A percentile compares a stretch with the other conserved stretches of the same genome.
Conservation (phyloP, 2,797 vertebrate genomes). For the Myotis planiceps region DNA sequence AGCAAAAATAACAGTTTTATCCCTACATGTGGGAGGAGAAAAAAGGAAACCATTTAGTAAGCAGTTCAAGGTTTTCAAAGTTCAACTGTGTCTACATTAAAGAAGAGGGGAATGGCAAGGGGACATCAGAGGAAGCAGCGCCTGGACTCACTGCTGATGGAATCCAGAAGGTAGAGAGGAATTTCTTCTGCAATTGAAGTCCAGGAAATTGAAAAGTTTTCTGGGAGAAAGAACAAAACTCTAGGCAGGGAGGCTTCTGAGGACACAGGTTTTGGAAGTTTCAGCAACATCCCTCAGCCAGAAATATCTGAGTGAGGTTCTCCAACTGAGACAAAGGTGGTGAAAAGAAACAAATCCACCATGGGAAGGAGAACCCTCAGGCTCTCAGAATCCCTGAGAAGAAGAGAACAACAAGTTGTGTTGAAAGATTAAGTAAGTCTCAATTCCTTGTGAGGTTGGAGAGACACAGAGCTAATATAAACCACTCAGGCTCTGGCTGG, state of each 20-base stretch:
- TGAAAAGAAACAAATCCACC: neutral
- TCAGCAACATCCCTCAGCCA: neutral
- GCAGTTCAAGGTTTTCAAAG: slow-evolving; percentile 24
- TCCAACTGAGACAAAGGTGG: neutral
- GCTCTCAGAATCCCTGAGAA: neutral
- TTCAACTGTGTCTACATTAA: neutral
- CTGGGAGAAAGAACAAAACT: neutral
- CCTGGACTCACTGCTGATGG: neutral
- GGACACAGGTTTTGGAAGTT: neutral
- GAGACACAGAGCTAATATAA: neutral
- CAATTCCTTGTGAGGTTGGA: neutral
- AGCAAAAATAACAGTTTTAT: neutral
- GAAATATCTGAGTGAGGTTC: neutral
- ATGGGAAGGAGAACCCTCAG: neutral
- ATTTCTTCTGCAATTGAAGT: neutral
- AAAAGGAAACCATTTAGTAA: slow-evolving; percentile 19
- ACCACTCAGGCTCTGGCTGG: neutral
- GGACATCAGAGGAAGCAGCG: neutral
- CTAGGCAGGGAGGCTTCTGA: neutral
- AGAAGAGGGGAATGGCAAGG: neutral
- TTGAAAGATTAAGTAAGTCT: neutral
- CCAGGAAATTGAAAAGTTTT: slow-evolving; percentile 6
- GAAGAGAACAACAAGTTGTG: neutral
- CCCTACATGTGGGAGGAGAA: neutral
- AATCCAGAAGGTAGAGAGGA: neutral